Conservation (phyloP, 1,140 invertebrate genomes). For the Drosophila subpulchrella region DNA sequence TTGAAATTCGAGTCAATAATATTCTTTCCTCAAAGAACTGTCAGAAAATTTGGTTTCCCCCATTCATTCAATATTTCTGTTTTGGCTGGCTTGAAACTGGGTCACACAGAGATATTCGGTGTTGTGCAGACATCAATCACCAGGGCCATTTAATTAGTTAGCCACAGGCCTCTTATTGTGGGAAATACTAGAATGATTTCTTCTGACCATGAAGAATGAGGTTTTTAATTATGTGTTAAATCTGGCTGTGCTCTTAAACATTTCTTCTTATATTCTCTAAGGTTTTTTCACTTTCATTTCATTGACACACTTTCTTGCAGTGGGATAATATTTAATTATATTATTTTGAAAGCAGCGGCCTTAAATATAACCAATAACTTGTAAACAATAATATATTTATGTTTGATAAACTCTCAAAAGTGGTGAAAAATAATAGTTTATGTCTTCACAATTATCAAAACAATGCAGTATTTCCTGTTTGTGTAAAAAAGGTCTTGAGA, state of each 20-base stretch:
- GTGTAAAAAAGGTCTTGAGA: no score
- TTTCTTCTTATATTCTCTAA: constrained; percentile 2
- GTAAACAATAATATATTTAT: neutral
- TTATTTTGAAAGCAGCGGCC: neutral
- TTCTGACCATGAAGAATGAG: constrained; percentile 24
- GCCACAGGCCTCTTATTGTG: constrained; percentile 33
- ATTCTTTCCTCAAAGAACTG: constrained; percentile 17
- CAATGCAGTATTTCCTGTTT: no score
- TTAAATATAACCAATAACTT: neutral
- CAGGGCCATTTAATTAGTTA: constrained; percentile 65
- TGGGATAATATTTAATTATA: neutral
- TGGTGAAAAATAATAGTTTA: no score
- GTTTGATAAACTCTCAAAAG: neutral
- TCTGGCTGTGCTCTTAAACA: constrained; percentile 12
- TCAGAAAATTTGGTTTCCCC: constrained; percentile 25
- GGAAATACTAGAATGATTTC: constrained; percentile 34
- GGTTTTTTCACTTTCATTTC: constrained; percentile 6
- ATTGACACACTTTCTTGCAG: constrained; percentile 11
- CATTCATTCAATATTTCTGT: constrained; percentile 66
- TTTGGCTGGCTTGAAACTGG: constrained; percentile 62
- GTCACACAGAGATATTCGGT: constrained; percentile 48
- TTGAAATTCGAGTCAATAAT: constrained; percentile 70
- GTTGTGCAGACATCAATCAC: constrained; percentile 64
- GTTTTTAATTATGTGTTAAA: constrained; percentile 65
- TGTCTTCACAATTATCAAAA: no score